These are phyloP conservation scores for Stomorhina lunata DNA, from an alignment of 2,888 invertebrate genomes.

Conservation along the genomic window DNA sequence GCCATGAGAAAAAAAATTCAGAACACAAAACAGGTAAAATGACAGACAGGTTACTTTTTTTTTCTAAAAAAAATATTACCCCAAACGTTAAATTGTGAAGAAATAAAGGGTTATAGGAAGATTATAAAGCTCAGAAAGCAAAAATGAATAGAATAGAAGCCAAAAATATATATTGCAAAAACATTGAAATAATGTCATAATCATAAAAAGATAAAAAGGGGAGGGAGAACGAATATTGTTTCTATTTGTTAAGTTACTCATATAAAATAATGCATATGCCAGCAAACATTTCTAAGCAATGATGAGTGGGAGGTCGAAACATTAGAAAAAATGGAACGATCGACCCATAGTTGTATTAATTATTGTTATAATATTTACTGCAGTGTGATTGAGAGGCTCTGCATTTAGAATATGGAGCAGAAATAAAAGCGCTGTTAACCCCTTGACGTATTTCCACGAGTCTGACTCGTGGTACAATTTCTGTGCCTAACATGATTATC, in stretches of 20 bases:
- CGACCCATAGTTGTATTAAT: no score
- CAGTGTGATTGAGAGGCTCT: no score
- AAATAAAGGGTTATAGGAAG: constrained; percentile 24
- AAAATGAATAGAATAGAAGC: constrained; percentile 23
- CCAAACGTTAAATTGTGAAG: background rate
- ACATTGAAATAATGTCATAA: constrained; percentile 61
- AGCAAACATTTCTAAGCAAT: constrained; percentile 12
- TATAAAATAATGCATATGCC: background rate
- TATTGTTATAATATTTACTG: no score
- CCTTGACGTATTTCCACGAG: no score
- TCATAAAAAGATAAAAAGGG: constrained; percentile 56
- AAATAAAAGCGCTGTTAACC: no score
- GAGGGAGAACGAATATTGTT: constrained; percentile 22
- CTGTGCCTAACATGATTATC: no score
- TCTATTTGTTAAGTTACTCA: background rate
- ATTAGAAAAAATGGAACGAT: no score
- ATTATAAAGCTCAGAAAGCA: constrained; percentile 18
- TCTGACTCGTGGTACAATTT: no score
- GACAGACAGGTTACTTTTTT: constrained; percentile 39
- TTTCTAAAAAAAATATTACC: constrained; percentile 24
- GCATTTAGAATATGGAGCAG: no score
- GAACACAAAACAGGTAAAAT: constrained; percentile 40
- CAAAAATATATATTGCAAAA: constrained; percentile 42
- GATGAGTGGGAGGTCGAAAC: no score
- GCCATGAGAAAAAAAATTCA: constrained; percentile 3